phyloP scores from a whole-genome alignment of 2,888 invertebrate genomes.

The Gandaritis pyraliata region DNA sequence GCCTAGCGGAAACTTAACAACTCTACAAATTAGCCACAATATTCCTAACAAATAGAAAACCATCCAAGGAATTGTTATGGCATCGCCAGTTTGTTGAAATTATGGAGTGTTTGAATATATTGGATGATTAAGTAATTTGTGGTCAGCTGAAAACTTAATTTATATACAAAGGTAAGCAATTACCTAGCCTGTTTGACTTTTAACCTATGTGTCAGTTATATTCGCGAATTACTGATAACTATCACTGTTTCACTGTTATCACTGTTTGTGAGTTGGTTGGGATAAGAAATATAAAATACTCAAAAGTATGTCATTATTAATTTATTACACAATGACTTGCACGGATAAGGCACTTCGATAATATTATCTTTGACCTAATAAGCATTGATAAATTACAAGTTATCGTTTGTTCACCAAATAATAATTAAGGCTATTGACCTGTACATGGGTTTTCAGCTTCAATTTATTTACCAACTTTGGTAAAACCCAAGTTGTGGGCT shows the following conservation, averaged over 20 bases:
- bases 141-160: too few species aligned
- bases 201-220: too few species aligned
- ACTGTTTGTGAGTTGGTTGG: too few species aligned
- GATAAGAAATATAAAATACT: background rate
- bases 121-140: background rate
- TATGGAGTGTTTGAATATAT: constrained; percentile 9
- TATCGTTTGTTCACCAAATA: constrained; percentile 23
- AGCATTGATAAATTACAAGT: constrained; percentile 25
- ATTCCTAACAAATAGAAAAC: constrained; percentile 31
- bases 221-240: background rate
- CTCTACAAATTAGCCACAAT: constrained; percentile 37
- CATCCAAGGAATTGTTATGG: constrained; percentile 23
- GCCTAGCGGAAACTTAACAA: constrained; percentile 33
- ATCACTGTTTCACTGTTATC: too few species aligned
- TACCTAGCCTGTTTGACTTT: too few species aligned
- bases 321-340: constrained; percentile 5
- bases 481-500: background rate
- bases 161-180: too few species aligned
- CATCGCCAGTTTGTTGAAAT: constrained; percentile 10
- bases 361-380: constrained; percentile 38
- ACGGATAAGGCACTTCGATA: constrained; percentile 4
- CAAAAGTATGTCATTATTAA: background rate
- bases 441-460: constrained; percentile 7
- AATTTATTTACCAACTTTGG: background rate
- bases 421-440: constrained; percentile 27